These are phyloP conservation scores for Macrocentrus cingulum DNA, from an alignment of 1,140 invertebrate species.

Conservation along the genomic window DNA sequence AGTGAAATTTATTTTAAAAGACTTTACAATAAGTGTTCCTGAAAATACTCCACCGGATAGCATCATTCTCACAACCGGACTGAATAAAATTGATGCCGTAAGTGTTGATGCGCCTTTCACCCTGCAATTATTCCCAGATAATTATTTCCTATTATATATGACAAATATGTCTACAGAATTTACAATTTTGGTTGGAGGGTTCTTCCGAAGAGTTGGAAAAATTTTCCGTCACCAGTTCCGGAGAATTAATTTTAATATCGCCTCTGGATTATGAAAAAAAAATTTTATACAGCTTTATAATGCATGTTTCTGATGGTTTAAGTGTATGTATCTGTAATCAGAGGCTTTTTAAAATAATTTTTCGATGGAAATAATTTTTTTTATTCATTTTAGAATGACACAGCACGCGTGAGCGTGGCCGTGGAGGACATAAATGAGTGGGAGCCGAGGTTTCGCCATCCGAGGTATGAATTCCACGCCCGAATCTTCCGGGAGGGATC, in stretches of 20 bases:
- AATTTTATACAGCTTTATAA: constrained; percentile 73
- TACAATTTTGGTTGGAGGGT: constrained; percentile 68
- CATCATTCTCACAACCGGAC: constrained; percentile 65
- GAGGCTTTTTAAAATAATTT: constrained; percentile 7
- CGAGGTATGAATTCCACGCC: constrained; percentile 80
- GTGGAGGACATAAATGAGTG: constrained; percentile 90
- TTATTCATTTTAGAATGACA: constrained; percentile 75
- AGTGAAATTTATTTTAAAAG: constrained; percentile 70
- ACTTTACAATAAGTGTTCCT: constrained; percentile 71
- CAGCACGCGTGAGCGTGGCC: constrained; percentile 72
- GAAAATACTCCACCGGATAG: constrained; percentile 76
- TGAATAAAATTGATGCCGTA: constrained; percentile 58
- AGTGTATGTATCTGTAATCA: constrained; percentile 61
- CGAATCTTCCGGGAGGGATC: constrained; percentile 52
- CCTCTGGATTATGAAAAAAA: constrained; percentile 80
- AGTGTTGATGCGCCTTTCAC: constrained; percentile 36
- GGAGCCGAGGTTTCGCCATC: constrained; percentile 85
- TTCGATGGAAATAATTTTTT: constrained; percentile 18
- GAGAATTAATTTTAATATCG: constrained; percentile 77
- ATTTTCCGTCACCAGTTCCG: constrained; percentile 75
- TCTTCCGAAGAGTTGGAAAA: constrained; percentile 66
- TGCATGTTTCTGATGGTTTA: constrained; percentile 82
- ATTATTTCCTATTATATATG: no score
- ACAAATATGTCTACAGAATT: constrained; percentile 52
- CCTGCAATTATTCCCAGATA: no score